Evolutionary conservation across 2,797 vertebrate species (phyloP).

Genomic region (Anabas testudineus): DNA sequence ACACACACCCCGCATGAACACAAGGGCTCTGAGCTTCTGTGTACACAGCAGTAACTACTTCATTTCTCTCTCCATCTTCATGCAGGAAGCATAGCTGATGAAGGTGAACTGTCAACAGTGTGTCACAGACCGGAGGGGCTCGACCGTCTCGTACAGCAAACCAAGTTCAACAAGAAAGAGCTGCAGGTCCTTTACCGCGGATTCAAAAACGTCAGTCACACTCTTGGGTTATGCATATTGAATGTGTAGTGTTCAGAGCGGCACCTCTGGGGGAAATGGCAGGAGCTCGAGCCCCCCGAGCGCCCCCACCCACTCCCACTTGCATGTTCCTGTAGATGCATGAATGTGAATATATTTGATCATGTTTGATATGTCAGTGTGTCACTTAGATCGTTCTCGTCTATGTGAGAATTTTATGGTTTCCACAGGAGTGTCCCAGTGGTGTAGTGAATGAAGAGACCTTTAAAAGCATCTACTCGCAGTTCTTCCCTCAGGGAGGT

Average conservation of each 20-base stretch:
- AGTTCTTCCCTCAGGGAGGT: slow-evolving; percentile 99
- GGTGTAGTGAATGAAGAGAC: slow-evolving; percentile 95
- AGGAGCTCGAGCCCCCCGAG: too few relatives aligned
- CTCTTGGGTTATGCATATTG: neutral
- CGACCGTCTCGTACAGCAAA: slow-evolving; percentile 91
- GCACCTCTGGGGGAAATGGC: too few relatives aligned
- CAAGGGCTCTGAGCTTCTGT: neutral
- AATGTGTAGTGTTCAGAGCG: too few relatives aligned
- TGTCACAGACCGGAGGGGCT: slow-evolving; percentile 94
- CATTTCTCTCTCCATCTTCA: slow-evolving; percentile 35
- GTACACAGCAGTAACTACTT: neutral
- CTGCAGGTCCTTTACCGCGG: slow-evolving; percentile 96
- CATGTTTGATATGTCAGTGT: neutral
- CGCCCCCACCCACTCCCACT: too few relatives aligned
- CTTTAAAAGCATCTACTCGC: slow-evolving; percentile 96
- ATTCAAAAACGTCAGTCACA: slow-evolving; percentile 91
- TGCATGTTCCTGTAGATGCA: too few relatives aligned
- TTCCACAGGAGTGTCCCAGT: slow-evolving; percentile 92
- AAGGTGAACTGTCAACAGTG: slow-evolving; percentile 89
- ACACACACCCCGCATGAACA: neutral
- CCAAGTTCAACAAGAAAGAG: slow-evolving; percentile 95
- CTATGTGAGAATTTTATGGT: neutral
- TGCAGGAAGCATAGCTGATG: slow-evolving; percentile 90
- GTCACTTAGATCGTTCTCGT: neutral
- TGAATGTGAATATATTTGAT: neutral